These are phyloP conservation scores for Potorous gilbertii DNA, from an alignment of 2,797 vertebrate genomes.

Conservation along the genomic window DNA sequence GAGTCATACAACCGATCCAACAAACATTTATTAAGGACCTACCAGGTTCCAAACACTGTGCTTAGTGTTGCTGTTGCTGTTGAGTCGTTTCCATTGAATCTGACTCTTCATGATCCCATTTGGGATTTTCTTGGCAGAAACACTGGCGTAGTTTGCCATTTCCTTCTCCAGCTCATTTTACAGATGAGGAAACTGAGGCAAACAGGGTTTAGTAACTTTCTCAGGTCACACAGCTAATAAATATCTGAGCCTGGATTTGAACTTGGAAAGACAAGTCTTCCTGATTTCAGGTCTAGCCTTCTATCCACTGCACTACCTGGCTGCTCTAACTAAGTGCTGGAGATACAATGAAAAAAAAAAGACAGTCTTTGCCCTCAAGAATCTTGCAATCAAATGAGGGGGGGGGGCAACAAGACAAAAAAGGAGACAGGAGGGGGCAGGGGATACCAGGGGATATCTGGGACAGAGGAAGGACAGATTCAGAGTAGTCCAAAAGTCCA, in stretches of 20 bases:
- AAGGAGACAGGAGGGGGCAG: background rate
- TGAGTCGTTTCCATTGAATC: background rate
- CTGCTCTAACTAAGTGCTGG: background rate
- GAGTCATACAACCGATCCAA: background rate
- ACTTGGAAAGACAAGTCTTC: background rate
- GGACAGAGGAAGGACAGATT: background rate
- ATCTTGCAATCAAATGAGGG: background rate
- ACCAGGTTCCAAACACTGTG: background rate
- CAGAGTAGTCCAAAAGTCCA: background rate
- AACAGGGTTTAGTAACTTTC: background rate
- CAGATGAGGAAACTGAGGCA: background rate
- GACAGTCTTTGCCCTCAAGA: background rate
- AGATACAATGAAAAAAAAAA: background rate
- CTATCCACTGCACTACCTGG: background rate
- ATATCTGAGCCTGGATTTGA: background rate
- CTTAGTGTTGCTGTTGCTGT: background rate
- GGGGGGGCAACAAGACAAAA: background rate
- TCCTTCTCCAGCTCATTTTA: background rate
- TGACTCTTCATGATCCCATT: background rate
- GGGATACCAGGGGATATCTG: background rate
- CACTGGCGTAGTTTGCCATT: background rate
- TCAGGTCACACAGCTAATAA: background rate
- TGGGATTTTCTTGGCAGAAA: background rate
- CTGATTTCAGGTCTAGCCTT: background rate
- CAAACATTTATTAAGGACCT: background rate